These are phyloP conservation scores for Marronus borbonicus DNA, from an alignment of 2,888 invertebrate species.

Conservation along the genomic window DNA sequence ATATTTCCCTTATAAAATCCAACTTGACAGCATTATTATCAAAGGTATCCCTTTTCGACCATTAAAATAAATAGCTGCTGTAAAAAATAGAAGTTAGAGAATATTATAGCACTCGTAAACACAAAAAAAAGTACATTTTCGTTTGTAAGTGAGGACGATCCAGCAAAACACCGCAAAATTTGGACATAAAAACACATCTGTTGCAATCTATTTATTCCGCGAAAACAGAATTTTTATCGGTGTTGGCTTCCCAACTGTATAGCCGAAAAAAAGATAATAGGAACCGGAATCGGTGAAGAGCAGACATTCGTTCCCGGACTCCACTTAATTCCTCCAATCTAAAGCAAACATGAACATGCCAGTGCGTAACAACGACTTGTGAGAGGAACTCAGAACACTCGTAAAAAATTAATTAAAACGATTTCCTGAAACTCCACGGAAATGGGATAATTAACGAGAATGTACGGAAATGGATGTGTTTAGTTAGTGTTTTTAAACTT, in stretches of 20 bases:
- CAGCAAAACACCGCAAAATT: background rate
- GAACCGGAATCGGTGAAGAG: background rate
- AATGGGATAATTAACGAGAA: constrained; percentile 36
- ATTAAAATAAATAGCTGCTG: background rate
- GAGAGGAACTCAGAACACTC: constrained; percentile 2
- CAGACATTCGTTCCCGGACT: background rate
- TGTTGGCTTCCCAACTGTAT: background rate
- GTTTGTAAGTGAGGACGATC: background rate
- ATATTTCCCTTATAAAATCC: background rate
- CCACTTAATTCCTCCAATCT: background rate
- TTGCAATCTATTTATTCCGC: constrained; percentile 30
- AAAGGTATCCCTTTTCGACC: too few species aligned
- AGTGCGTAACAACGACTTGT: background rate
- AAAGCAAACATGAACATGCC: constrained; percentile 14
- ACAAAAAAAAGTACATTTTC: constrained; percentile 8
- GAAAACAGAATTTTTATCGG: constrained; percentile 25
- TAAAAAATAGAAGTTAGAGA: constrained; percentile 5
- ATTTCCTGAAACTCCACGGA: constrained; percentile 23
- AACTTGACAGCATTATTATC: too few species aligned
- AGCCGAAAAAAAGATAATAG: background rate
- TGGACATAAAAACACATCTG: constrained; percentile 19
- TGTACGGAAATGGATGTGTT: constrained; percentile 21
- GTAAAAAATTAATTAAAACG: constrained; percentile 41
- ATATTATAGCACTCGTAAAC: background rate
- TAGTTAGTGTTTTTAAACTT: constrained; percentile 26